These are phyloP conservation scores for Bemisia tabaci DNA, from an alignment of 1,140 invertebrate genomes.

Conservation along the genomic window DNA sequence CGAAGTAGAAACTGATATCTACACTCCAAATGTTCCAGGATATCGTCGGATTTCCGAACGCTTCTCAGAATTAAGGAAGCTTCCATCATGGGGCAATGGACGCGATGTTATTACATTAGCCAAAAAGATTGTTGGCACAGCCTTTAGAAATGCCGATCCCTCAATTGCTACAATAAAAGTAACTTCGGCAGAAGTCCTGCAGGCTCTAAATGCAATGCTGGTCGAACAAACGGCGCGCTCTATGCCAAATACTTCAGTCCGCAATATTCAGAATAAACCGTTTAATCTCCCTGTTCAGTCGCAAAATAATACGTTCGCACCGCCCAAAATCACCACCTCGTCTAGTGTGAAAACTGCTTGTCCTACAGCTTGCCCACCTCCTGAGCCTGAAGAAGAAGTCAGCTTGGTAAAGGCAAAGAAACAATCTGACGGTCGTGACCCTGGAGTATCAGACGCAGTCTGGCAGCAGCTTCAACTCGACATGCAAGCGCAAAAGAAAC, in stretches of 20 bases:
- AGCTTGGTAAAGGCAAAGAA: background rate
- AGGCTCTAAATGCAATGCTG: background rate
- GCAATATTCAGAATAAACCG: no score
- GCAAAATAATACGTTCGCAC: no score
- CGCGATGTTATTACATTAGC: background rate
- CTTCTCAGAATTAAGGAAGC: background rate
- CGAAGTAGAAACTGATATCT: background rate
- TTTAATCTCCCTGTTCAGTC: no score
- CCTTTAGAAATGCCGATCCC: background rate
- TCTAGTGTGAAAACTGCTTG: background rate
- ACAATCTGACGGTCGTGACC: background rate
- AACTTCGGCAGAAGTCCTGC: background rate
- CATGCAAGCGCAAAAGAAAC: background rate
- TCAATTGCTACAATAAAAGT: background rate
- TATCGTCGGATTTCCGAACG: background rate
- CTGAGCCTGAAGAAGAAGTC: background rate
- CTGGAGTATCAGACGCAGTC: background rate
- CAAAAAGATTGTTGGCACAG: background rate
- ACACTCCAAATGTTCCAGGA: background rate
- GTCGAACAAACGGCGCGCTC: background rate
- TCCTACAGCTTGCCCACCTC: background rate
- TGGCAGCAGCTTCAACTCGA: background rate
- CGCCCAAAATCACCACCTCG: no score
- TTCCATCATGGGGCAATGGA: background rate
- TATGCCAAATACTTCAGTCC: no score